A percentile compares a stretch with the other conserved stretches of the same genome.
Conservation (phyloP, 2,888 invertebrate species). For the Catonia carolina region DNA sequence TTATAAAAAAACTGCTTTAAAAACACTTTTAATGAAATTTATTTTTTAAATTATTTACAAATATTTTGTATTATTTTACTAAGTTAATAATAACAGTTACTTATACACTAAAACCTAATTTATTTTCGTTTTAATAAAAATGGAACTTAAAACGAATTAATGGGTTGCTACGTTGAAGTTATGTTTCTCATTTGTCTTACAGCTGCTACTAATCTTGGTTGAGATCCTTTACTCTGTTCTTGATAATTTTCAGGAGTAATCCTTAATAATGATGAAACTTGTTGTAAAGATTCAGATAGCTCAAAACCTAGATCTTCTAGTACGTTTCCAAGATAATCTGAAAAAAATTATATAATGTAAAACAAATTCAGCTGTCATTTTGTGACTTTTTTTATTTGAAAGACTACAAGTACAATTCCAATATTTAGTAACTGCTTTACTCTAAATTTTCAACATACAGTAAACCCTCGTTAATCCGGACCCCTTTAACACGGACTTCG, state of each 20-base stretch:
- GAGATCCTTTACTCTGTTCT: conserved; percentile 56
- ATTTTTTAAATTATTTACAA: too few relatives aligned
- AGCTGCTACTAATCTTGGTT: conserved; percentile 64
- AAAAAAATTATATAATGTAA: not conserved
- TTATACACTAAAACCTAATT: too few relatives aligned
- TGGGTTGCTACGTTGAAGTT: conserved; percentile 42
- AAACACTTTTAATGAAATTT: too few relatives aligned
- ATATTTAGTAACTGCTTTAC: too few relatives aligned
- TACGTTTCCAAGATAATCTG: conserved; percentile 75
- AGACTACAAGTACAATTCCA: conserved; percentile 20
- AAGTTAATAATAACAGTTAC: too few relatives aligned
- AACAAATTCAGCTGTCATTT: not conserved
- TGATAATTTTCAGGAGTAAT: conserved; percentile 62
- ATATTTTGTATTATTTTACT: too few relatives aligned
- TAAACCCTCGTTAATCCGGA: too few relatives aligned
- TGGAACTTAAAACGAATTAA: not conserved
- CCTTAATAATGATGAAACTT: conserved; percentile 60
- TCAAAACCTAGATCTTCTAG: conserved; percentile 71
- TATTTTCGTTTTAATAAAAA: too few relatives aligned
- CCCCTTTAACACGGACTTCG: too few relatives aligned
- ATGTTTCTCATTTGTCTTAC: conserved; percentile 72
- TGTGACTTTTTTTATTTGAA: not conserved
- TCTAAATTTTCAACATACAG: too few relatives aligned
- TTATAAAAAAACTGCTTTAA: too few relatives aligned
- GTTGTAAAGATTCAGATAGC: conserved; percentile 60